These are phyloP conservation scores for Hyposoter dolosus DNA, from an alignment of 2,888 invertebrate genomes.

Conservation along the genomic window DNA sequence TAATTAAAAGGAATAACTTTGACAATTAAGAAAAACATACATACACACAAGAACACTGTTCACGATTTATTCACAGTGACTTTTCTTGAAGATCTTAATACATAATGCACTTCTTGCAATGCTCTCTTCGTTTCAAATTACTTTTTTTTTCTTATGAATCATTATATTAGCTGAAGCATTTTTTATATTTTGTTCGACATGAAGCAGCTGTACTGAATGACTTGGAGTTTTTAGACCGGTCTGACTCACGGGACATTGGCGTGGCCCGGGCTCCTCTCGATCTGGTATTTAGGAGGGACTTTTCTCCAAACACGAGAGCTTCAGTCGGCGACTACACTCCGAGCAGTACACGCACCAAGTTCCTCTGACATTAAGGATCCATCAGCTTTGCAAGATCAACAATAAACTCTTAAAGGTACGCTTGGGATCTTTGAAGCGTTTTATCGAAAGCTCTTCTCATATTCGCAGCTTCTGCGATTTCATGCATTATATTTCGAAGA, in stretches of 20 bases:
- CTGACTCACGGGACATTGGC: background rate
- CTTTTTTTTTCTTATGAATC: background rate
- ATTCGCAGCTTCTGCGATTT: background rate
- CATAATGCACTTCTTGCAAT: background rate
- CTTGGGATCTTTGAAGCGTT: background rate
- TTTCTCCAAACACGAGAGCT: constrained; percentile 37
- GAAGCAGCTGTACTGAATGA: background rate
- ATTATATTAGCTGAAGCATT: background rate
- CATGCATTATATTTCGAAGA: background rate
- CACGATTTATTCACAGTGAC: background rate
- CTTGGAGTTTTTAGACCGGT: background rate
- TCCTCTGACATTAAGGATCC: constrained; percentile 6
- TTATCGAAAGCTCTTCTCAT: background rate
- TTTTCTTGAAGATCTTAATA: background rate
- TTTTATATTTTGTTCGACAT: background rate
- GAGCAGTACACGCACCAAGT: constrained; percentile 3
- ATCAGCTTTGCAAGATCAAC: background rate
- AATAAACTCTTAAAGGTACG: background rate
- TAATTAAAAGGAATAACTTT: background rate
- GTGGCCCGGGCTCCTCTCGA: constrained; percentile 35
- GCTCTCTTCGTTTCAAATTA: background rate
- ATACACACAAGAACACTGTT: background rate
- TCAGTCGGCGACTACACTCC: constrained; percentile 6
- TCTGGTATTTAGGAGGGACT: constrained; percentile 68
- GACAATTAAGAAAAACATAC: background rate